A percentile compares a stretch with the other conserved stretches of the same genome.
These are phyloP conservation scores for Sinella curviseta DNA, from an alignment of 1,140 invertebrate genomes.

Conservation along the genomic window DNA sequence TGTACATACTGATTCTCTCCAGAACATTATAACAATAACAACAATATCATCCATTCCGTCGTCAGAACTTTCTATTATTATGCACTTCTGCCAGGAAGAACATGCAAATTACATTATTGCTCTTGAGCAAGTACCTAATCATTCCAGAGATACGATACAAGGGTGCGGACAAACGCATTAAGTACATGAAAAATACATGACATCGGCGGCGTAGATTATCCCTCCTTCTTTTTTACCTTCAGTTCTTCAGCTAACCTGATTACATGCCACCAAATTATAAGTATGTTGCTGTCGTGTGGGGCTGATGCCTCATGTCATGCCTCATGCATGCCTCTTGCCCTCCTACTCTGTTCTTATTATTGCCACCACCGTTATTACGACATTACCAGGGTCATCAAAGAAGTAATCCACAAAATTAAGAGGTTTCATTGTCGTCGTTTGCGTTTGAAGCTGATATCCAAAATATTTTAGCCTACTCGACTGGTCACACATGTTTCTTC, in stretches of 20 bases:
- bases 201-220: too few relatives aligned
- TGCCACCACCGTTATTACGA: neutral
- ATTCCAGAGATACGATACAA: neutral
- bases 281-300: too few relatives aligned
- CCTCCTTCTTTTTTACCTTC: neutral
- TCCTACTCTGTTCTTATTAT: too few relatives aligned
- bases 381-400: conserved; percentile 20
- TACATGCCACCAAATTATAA: too few relatives aligned
- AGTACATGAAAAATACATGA: neutral
- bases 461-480: neutral
- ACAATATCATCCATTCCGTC: too few relatives aligned
- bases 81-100: neutral
- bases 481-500: too few relatives aligned
- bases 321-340: too few relatives aligned
- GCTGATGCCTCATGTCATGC: too few relatives aligned
- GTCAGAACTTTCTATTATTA: neutral
- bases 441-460: too few relatives aligned
- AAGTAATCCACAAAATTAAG: conserved; percentile 14
- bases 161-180: neutral
- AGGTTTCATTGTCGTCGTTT: neutral
- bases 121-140: neutral
- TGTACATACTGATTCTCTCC: too few relatives aligned
- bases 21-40: too few relatives aligned
- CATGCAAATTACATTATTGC: neutral
- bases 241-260: too few relatives aligned